A percentile compares a stretch with the other conserved stretches of the same genome.
These are phyloP conservation scores for Phalacrocorax pelagicus DNA, from an alignment of 2,113 vertebrate species.

Conservation along the genomic window DNA sequence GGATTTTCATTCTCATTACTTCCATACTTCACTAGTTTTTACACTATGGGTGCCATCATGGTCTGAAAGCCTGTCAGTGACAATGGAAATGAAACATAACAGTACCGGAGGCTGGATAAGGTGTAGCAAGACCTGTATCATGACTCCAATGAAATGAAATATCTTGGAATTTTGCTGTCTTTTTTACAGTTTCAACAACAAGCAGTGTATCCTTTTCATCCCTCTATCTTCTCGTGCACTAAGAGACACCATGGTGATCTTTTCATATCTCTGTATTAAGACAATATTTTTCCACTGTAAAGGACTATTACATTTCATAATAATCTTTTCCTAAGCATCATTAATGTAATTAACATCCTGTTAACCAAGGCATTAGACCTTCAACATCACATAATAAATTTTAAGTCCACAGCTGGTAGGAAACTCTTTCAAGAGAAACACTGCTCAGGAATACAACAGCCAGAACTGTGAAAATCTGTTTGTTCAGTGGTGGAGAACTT, in stretches of 20 bases:
- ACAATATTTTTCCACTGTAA: constrained; percentile 23
- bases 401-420: constrained; percentile 19
- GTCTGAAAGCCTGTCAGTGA: background rate
- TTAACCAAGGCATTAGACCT: constrained; percentile 45
- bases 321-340: constrained; percentile 52
- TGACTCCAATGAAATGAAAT: background rate
- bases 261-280: background rate
- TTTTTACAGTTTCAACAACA: background rate
- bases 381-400: constrained; percentile 22
- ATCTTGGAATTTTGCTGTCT: background rate
- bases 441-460: background rate
- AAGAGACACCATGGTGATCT: background rate
- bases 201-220: background rate
- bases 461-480: background rate
- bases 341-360: constrained; percentile 61
- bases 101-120: background rate
- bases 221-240: background rate
- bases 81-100: background rate
- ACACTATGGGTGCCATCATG: background rate
- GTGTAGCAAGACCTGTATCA: background rate
- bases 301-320: constrained; percentile 50
- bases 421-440: constrained; percentile 4
- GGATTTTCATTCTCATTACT: background rate
- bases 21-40: background rate
- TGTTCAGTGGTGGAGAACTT: constrained; percentile 34